phyloP scores from a whole-genome alignment of 1,140 invertebrate genomes.

The Alviniconcha marisindica region DNA sequence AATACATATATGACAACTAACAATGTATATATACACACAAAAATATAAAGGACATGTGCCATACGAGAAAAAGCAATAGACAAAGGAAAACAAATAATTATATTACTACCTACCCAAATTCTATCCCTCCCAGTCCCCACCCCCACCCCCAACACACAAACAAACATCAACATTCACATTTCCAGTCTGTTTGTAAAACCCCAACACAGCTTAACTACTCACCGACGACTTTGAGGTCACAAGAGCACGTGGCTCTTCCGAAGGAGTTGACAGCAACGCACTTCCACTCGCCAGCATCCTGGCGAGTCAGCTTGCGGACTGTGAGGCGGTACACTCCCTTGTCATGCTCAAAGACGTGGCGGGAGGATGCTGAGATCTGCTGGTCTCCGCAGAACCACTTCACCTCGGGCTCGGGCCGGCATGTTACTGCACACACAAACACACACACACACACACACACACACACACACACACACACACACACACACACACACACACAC shows the following conservation, averaged over 20 bases:
- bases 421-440: slow-evolving; percentile 57
- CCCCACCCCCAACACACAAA: neutral
- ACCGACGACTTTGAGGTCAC: slow-evolving; percentile 98
- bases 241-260: slow-evolving; percentile 95
- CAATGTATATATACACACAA: too few species aligned
- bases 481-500: too few species aligned
- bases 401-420: slow-evolving; percentile 68
- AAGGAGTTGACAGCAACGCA: slow-evolving; percentile 95
- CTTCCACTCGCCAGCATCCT: slow-evolving; percentile 96
- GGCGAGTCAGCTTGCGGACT: slow-evolving; percentile 93
- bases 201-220: slow-evolving; percentile 44
- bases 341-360: slow-evolving; percentile 60
- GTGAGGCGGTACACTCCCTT: slow-evolving; percentile 93
- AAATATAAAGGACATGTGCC: neutral
- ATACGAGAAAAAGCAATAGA: neutral
- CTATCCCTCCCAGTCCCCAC: neutral
- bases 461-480: too few species aligned
- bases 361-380: slow-evolving; percentile 53
- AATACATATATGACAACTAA: too few species aligned
- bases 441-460: too few species aligned
- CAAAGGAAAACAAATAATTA: neutral
- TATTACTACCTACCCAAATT: neutral
- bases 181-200: too few species aligned
- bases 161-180: neutral
- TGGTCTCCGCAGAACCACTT: slow-evolving; percentile 68